These are phyloP conservation scores for Matsumurasca onukii DNA, from an alignment of 1,140 invertebrate species.

Conservation along the genomic window DNA sequence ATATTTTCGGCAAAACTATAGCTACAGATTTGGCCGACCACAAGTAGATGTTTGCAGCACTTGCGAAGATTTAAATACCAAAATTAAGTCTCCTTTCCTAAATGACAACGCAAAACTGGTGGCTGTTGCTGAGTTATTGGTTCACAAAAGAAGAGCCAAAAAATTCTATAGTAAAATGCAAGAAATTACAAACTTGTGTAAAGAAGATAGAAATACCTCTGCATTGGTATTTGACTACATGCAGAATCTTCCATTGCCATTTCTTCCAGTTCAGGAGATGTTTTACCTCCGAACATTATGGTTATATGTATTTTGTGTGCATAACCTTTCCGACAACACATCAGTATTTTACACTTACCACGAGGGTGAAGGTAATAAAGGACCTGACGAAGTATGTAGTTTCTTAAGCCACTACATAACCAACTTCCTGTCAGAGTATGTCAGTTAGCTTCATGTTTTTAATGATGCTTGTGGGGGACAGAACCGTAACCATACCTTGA, in stretches of 20 bases:
- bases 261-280: conserved; percentile 31
- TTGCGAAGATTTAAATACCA: conserved; percentile 31
- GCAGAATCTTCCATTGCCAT: conserved; percentile 38
- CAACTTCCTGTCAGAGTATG: not conserved
- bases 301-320: conserved; percentile 37
- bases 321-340: conserved; percentile 38
- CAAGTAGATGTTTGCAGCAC: conserved; percentile 36
- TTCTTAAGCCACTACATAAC: conserved; percentile 37
- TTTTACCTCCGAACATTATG: conserved; percentile 39
- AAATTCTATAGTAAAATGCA: conserved; percentile 39
- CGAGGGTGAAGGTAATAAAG: conserved; percentile 40
- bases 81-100: conserved; percentile 33
- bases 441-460: conserved; percentile 29
- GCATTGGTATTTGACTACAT: conserved; percentile 39
- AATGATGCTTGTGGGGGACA: conserved; percentile 33
- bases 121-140: conserved; percentile 41
- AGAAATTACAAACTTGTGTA: conserved; percentile 19
- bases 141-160: conserved; percentile 39
- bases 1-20: conserved; percentile 39
- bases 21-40: conserved; percentile 38
- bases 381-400: conserved; percentile 40
- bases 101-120: conserved; percentile 41
- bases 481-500: conserved; percentile 37
- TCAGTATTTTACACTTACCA: conserved; percentile 40
- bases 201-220: conserved; percentile 30